phyloP scores from a whole-genome alignment of 1,140 invertebrate species.

The Choristoneura fumiferana region DNA sequence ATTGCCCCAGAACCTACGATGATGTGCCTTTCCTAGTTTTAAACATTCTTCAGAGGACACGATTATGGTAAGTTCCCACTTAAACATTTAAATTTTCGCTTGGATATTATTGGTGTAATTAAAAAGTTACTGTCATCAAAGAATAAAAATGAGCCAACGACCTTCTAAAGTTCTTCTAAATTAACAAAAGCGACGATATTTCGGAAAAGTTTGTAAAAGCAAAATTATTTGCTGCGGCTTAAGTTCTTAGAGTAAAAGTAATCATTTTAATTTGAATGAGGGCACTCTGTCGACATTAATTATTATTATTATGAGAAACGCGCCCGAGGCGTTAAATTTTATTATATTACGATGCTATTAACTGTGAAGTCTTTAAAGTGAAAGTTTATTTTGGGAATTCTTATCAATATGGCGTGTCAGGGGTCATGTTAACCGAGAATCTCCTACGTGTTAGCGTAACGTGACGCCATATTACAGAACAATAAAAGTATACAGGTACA shows the following conservation, averaged over 20 bases:
- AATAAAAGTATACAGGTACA: too few species aligned
- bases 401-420: neutral
- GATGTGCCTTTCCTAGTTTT: too few species aligned
- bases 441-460: too few species aligned
- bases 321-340: slow-evolving; percentile 17
- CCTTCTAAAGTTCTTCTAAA: slow-evolving; percentile 18
- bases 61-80: neutral
- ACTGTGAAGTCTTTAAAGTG: slow-evolving; percentile 6
- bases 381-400: slow-evolving; percentile 3
- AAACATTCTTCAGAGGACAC: neutral
- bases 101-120: neutral
- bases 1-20: too few species aligned
- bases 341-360: slow-evolving; percentile 16
- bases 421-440: too few species aligned
- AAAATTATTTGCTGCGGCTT: slow-evolving; percentile 25
- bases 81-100: neutral
- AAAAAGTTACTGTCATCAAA: slow-evolving; percentile 18
- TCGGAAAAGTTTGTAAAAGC: slow-evolving; percentile 24
- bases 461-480: too few species aligned
- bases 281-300: slow-evolving; percentile 27
- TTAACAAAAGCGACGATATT: slow-evolving; percentile 25
- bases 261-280: slow-evolving; percentile 30
- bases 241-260: slow-evolving; percentile 27
- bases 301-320: slow-evolving; percentile 28
- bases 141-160: slow-evolving; percentile 17